Percentiles rank a stretch among this genome's conserved stretches.
These are phyloP conservation scores for Noctua comes DNA, from an alignment of 2,888 invertebrate species.

Conservation along the genomic window DNA sequence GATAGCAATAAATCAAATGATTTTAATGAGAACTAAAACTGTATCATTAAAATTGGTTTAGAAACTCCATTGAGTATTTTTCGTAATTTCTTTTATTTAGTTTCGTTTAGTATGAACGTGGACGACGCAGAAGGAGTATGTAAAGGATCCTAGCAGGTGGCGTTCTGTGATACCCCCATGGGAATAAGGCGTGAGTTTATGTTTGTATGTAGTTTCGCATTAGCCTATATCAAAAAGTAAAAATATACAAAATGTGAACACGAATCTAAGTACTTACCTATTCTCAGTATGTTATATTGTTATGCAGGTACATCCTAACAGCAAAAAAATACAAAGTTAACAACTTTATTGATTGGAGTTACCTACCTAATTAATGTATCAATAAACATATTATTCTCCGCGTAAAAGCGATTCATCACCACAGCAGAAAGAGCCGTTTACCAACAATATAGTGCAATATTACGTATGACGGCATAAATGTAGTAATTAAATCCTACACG, in stretches of 20 bases:
- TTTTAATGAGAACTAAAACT: background rate
- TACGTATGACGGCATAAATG: background rate
- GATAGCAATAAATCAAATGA: too few relatives aligned
- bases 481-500: slow-evolving; percentile 8
- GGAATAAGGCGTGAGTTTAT: too few relatives aligned
- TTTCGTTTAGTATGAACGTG: too few relatives aligned
- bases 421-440: slow-evolving; percentile 10
- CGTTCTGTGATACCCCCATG: too few relatives aligned
- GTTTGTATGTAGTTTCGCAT: background rate
- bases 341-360: background rate
- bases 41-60: background rate
- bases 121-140: too few relatives aligned
- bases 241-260: background rate
- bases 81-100: background rate
- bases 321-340: background rate
- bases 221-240: background rate
- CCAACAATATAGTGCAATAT: slow-evolving; percentile 5
- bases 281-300: too few relatives aligned
- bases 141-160: too few relatives aligned
- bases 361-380: background rate
- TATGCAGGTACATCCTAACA: too few relatives aligned
- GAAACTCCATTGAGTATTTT: background rate
- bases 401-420: background rate
- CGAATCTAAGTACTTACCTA: background rate
- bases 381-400: background rate